Evolutionary conservation across 2,797 vertebrate species (phyloP).

Genomic region (Ctenosaura bakeri): DNA sequence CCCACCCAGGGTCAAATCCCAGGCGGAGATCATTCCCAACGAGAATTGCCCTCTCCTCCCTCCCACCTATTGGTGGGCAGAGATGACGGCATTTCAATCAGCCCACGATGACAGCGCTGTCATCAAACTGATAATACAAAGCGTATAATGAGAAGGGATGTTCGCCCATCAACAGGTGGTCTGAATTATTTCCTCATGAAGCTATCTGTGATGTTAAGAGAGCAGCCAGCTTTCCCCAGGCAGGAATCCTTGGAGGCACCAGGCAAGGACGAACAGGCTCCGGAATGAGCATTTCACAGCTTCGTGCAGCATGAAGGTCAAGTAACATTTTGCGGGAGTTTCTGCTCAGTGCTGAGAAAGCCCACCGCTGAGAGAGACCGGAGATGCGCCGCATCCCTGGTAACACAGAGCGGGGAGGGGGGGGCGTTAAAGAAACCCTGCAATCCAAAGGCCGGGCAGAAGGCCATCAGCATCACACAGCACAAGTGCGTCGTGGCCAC

Average conservation of each 20-base stretch:
- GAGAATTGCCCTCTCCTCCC: background rate
- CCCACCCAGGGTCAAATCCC: background rate
- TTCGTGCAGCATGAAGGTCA: background rate
- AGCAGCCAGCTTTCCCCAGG: fast-evolving
- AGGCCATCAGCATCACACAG: no score
- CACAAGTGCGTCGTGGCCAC: no score
- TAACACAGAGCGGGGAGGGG: background rate
- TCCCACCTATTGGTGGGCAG: background rate
- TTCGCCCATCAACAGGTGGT: background rate
- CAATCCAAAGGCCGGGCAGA: no score
- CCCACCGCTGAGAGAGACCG: no score
- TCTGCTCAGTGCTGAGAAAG: background rate
- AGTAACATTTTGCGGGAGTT: background rate
- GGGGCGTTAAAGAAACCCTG: no score
- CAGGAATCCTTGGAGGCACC: background rate
- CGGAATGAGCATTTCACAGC: fast-evolving
- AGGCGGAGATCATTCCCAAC: background rate
- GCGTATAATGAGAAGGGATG: constrained; percentile 3
- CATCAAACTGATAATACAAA: constrained; percentile 58
- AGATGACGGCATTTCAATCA: background rate
- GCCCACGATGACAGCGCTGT: constrained; percentile 61
- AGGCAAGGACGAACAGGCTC: fast-evolving
- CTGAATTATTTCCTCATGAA: background rate
- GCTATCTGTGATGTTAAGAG: background rate
- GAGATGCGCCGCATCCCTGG: no score